Percentiles rank a stretch among this genome's conserved stretches.
Evolutionary conservation across 2,888 invertebrate genomes (phyloP).

Genomic region (Hirtodrosophila confusa): DNA sequence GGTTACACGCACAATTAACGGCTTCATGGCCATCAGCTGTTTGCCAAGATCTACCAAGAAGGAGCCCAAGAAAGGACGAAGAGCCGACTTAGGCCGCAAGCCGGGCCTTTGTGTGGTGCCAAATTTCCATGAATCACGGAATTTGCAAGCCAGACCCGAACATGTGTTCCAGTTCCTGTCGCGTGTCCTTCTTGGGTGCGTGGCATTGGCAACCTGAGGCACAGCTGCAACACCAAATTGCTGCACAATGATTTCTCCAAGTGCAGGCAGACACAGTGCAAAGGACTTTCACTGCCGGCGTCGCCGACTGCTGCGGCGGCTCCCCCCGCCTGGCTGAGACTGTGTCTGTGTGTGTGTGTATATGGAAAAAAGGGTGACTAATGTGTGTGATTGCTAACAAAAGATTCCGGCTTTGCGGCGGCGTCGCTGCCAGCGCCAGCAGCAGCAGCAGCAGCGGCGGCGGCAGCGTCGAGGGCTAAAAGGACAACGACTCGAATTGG

Average conservation of each 20-base stretch:
- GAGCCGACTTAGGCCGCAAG: slow-evolving; percentile 4
- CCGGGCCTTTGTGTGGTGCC: slow-evolving; percentile 30
- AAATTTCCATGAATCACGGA: slow-evolving; percentile 50
- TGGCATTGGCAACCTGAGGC: slow-evolving; percentile 45
- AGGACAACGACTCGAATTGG: slow-evolving; percentile 80
- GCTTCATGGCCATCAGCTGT: slow-evolving; percentile 71
- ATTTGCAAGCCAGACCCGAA: slow-evolving; percentile 44
- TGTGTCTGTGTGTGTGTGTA: slow-evolving; percentile 30
- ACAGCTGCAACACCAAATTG: slow-evolving; percentile 50
- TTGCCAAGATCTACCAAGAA: slow-evolving; percentile 31
- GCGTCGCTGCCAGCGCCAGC: slow-evolving; percentile 28
- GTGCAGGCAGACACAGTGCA: slow-evolving; percentile 72
- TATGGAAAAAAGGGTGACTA: slow-evolving; percentile 83
- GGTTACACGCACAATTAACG: slow-evolving; percentile 69
- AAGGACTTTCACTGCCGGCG: slow-evolving; percentile 81
- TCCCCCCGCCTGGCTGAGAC: slow-evolving; percentile 40
- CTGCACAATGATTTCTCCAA: slow-evolving; percentile 65
- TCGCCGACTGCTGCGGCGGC: slow-evolving; percentile 43
- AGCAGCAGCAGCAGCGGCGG: slow-evolving; percentile 15
- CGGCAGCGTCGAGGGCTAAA: slow-evolving; percentile 70
- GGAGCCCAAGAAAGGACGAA: slow-evolving; percentile 3
- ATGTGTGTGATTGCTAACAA: slow-evolving; percentile 82
- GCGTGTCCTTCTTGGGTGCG: slow-evolving; percentile 41
- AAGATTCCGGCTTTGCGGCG: slow-evolving; percentile 79
- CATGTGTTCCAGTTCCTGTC: slow-evolving; percentile 64